Evolutionary conservation across 2,797 vertebrate species (phyloP).

Genomic region (Tapirus indicus): DNA sequence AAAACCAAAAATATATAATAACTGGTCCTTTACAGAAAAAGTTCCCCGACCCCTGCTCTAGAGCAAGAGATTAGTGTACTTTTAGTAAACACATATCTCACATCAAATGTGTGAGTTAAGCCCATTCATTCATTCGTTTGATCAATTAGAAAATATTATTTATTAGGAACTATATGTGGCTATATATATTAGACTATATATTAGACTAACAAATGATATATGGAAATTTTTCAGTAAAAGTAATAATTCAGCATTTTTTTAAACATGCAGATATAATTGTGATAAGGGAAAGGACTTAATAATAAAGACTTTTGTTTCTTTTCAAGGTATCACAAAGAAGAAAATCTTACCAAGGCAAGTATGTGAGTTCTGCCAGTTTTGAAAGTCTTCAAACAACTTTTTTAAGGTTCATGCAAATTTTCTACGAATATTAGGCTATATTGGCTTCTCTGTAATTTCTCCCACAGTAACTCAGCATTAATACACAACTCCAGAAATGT

Average conservation of each 20-base stretch:
- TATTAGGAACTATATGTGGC: background rate
- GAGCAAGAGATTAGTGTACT: background rate
- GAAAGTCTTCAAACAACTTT: conserved; percentile 9
- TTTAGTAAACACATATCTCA: background rate
- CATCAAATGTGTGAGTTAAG: background rate
- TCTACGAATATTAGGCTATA: background rate
- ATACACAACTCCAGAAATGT: background rate
- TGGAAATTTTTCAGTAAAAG: background rate
- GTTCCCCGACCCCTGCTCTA: background rate
- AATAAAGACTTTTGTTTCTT: background rate
- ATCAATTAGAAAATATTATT: background rate
- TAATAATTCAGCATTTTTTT: background rate
- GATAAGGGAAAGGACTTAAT: background rate
- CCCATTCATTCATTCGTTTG: background rate
- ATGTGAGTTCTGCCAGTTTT: background rate
- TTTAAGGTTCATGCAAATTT: background rate
- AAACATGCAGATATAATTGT: background rate
- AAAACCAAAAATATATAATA: background rate
- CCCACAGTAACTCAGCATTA: background rate
- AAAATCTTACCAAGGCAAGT: background rate
- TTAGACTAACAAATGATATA: background rate
- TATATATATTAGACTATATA: background rate
- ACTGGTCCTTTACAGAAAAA: background rate
- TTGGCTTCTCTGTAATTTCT: background rate
- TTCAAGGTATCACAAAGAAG: background rate